A percentile compares a stretch with the other conserved stretches of the same genome.
phyloP scores from a whole-genome alignment of 2,113 vertebrate species.

The Gymnorhina tibicen region DNA sequence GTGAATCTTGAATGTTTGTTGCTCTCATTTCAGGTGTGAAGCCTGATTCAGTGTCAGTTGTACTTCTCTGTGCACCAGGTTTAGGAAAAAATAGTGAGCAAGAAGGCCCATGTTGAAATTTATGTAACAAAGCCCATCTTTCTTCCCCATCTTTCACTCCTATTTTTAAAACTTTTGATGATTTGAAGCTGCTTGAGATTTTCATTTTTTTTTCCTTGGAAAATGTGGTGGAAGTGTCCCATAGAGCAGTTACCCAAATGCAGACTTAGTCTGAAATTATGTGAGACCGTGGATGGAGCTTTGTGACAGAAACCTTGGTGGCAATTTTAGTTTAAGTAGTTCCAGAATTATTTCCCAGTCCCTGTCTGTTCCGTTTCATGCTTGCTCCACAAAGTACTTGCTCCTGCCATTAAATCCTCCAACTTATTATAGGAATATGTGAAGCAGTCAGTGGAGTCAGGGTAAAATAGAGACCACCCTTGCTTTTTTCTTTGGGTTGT shows the following conservation, averaged over 20 bases:
- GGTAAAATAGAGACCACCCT: background rate
- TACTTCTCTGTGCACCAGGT: background rate
- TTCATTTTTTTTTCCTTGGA: background rate
- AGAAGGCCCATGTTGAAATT: background rate
- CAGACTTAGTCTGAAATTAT: background rate
- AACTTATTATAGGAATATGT: background rate
- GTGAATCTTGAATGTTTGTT: background rate
- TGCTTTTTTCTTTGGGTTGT: background rate
- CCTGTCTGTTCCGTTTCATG: background rate
- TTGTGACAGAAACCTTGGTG: background rate
- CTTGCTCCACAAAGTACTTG: background rate
- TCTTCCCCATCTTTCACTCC: background rate
- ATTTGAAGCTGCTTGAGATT: background rate
- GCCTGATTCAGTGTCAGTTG: background rate
- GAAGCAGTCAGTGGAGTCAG: background rate
- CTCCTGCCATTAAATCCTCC: background rate
- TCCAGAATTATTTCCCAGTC: background rate
- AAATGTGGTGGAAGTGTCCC: background rate
- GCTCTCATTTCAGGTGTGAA: background rate
- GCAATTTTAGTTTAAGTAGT: background rate
- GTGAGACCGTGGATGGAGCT: background rate
- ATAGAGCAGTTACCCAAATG: background rate
- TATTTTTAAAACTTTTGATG: background rate
- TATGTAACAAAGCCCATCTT: background rate
- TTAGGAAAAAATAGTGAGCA: background rate